A percentile compares a stretch with the other conserved stretches of the same genome.
Conservation (phyloP, 2,113 vertebrate species). For the Ornithorhynchus anatinus region DNA sequence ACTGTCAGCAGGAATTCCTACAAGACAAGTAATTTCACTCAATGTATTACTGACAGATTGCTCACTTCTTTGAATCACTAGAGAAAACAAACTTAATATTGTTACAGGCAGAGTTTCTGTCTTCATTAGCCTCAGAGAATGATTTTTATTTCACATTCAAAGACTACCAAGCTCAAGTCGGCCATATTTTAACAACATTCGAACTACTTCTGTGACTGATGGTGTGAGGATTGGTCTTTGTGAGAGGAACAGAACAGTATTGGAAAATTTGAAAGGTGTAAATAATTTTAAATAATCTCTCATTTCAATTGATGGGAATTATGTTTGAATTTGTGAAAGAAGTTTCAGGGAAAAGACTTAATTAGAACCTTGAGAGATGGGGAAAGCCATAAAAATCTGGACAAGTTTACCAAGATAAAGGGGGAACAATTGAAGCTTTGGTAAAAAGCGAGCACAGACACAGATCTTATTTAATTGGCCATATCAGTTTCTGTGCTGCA, state of each 20-base stretch:
- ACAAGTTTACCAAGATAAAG: conserved; percentile 59
- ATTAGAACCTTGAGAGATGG: conserved; percentile 55
- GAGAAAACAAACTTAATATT: conserved; percentile 91
- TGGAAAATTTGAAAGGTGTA: conserved; percentile 46
- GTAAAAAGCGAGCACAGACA: conserved; percentile 19
- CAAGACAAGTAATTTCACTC: conserved; percentile 94
- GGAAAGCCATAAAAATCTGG: conserved; percentile 58
- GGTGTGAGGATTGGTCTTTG: conserved; percentile 61
- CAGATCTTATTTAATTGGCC: conserved; percentile 46
- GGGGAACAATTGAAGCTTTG: conserved; percentile 68
- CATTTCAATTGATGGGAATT: conserved; percentile 47
- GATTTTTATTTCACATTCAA: conserved; percentile 76
- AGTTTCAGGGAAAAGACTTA: conserved; percentile 15
- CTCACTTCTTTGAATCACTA: conserved; percentile 89
- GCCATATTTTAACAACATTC: conserved; percentile 73
- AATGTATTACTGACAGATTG: conserved; percentile 95
- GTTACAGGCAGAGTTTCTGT: conserved; percentile 88
- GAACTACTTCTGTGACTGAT: conserved; percentile 64
- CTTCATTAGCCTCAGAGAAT: conserved; percentile 94
- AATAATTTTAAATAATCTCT: conserved; percentile 54
- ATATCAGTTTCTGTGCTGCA: conserved; percentile 28
- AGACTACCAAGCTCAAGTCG: conserved; percentile 67
- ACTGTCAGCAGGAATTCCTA: conserved; percentile 88
- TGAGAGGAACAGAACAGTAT: conserved; percentile 59
- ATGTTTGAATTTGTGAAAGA: conserved; percentile 10